A percentile compares a stretch with the other conserved stretches of the same genome.
These are phyloP conservation scores for Corythucha ciliata DNA, from an alignment of 2,888 invertebrate genomes.

Conservation along the genomic window DNA sequence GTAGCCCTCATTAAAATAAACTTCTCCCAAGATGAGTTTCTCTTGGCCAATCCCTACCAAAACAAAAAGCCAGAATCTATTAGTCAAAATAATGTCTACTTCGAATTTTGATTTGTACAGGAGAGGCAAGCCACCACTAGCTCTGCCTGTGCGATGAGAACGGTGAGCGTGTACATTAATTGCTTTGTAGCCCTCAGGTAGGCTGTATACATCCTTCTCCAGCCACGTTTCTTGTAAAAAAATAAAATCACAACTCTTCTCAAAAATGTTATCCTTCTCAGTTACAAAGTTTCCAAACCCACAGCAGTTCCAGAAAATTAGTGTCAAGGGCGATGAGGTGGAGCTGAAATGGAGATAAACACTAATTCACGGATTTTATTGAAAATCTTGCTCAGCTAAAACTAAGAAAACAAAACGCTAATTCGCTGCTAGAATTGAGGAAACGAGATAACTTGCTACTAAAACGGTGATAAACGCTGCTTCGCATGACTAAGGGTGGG, in stretches of 20 bases:
- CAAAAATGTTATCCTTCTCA: not conserved
- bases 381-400: too few relatives aligned
- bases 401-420: too few relatives aligned
- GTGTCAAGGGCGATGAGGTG: not conserved
- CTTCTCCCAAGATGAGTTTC: not conserved
- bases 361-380: too few relatives aligned
- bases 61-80: not conserved
- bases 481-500: too few relatives aligned
- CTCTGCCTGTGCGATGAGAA: not conserved
- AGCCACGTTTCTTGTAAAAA: slow-evolving; percentile 8
- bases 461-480: too few relatives aligned
- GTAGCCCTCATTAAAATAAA: not conserved
- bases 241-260: slow-evolving; percentile 5
- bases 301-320: not conserved
- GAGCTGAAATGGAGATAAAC: too few relatives aligned
- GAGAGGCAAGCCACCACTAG: not conserved
- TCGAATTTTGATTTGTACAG: not conserved
- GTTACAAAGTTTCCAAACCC: not conserved
- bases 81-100: not conserved
- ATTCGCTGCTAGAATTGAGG: too few relatives aligned
- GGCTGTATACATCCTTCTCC: not conserved
- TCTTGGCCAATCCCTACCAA: not conserved
- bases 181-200: not conserved
- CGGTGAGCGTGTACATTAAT: not conserved
- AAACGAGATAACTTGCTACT: too few relatives aligned